Base-by-base conservation (phyloP, 92 coral and sea anemone species). In the Zoanthus solanderi region DNA sequence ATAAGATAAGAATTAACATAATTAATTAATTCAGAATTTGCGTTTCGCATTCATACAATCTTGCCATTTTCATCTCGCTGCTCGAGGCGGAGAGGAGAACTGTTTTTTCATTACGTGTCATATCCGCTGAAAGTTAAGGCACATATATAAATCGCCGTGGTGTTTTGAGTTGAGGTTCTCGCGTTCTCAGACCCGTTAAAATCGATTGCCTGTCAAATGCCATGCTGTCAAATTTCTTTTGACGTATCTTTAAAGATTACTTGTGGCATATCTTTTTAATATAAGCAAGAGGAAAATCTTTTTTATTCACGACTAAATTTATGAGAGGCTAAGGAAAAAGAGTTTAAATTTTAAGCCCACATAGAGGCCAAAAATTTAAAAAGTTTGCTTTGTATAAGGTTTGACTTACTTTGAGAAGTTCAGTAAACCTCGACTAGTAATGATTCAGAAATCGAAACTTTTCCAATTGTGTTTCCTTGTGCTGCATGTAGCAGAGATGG, bases 291-390 rank as follows among this genome's bases (percentile, higher is more conserved):
- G 34, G 44, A 65, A 47, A 44, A 13, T 46, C 46, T 23, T 14
- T 60, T 37, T 81, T 23, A 81, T 63, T 81, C 45, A 81, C 85
- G 1, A 60, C 47, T 45, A 81, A 46, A 46, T 66, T 66, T 81
- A 65, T 81, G 31, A 44, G 58, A 81, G 45, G 58, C 6, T 63
- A 81, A 66, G 47, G 46, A 54, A 29, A 17, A 18, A 46, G 75
- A 9, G 23, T 63, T 34, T 30, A 46, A 46, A 66, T 31, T 48
- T 12, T n/a, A 5, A 9, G 58, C 42, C 2, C 18, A 23, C 18
- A 53, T n/a, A 13, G 57, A 37, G 16, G n/a, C 10, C 12, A 46
- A 66, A 10, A 12, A 45, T 28, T 7, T 57, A 45, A 67, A 80
- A 81, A 14, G 6, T 9, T 14, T 15, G 34, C 31, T 46, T 14